These are phyloP conservation scores for Helogale parvula DNA, from an alignment of 2,113 vertebrate genomes.

Conservation along the genomic window DNA sequence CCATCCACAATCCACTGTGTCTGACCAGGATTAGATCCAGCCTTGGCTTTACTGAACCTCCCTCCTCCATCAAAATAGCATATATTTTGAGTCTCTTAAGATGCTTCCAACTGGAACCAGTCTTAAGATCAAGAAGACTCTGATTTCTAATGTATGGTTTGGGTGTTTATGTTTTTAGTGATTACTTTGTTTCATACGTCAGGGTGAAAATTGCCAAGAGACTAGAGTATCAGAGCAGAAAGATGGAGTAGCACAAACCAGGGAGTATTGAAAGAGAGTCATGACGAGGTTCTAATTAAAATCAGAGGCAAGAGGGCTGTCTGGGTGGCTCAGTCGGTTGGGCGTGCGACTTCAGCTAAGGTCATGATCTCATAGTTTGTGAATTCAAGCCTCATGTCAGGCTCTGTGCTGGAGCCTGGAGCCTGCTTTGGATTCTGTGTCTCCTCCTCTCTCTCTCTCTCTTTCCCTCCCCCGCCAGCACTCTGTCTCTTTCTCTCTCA, in stretches of 20 bases:
- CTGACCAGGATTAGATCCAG: not conserved
- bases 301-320: not conserved
- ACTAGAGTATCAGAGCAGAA: not conserved
- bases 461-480: too few relatives aligned
- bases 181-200: not conserved
- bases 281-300: slow-evolving; percentile 36
- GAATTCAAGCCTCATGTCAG: too few relatives aligned
- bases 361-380: too few relatives aligned
- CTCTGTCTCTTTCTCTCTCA: too few relatives aligned
- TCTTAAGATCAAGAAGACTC: slow-evolving; percentile 26
- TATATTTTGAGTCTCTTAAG: not conserved
- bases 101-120: not conserved
- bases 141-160: not conserved
- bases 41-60: slow-evolving; percentile 9
- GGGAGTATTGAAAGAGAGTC: not conserved
- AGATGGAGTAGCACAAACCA: not conserved
- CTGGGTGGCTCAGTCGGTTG: too few relatives aligned
- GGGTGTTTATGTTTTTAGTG: not conserved
- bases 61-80: not conserved
- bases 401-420: too few relatives aligned
- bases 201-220: not conserved
- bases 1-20: not conserved
- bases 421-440: too few relatives aligned
- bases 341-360: too few relatives aligned
- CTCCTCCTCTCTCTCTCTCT: too few relatives aligned